A percentile compares a stretch with the other conserved stretches of the same genome.
These are phyloP conservation scores for Ecliptopera silaceata DNA, from an alignment of 2,888 invertebrate genomes.

Conservation along the genomic window DNA sequence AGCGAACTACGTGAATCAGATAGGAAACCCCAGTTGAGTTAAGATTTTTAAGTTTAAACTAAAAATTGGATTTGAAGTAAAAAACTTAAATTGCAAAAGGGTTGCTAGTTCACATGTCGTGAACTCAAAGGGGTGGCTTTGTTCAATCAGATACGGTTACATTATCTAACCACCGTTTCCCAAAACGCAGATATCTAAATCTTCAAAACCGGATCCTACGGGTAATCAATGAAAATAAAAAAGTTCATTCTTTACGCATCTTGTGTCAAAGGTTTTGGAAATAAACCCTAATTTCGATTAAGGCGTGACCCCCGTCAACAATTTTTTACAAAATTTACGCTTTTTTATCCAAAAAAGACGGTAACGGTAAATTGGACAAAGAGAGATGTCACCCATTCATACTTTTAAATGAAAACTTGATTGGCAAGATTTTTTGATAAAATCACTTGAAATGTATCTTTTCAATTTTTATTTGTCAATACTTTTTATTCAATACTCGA, in stretches of 20 bases:
- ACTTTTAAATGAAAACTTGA: conserved; percentile 79
- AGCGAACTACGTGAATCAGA: too few species aligned
- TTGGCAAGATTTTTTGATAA: conserved; percentile 73
- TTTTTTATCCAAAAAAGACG: conserved; percentile 66
- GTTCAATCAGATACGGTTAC: conserved; percentile 58
- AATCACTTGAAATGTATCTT: conserved; percentile 71
- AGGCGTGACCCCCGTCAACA: conserved; percentile 81
- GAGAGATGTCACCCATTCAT: conserved; percentile 68
- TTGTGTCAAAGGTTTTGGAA: conserved; percentile 73
- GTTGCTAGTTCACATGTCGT: conserved; percentile 64
- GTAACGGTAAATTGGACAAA: conserved; percentile 73
- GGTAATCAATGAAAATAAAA: conserved; percentile 68
- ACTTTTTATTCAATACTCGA: conserved; percentile 56
- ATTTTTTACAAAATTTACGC: conserved; percentile 71
- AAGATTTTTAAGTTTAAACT: too few species aligned
- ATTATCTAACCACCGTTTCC: conserved; percentile 74
- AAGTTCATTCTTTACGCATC: conserved; percentile 59
- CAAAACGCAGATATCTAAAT: conserved; percentile 71
- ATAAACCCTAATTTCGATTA: conserved; percentile 78
- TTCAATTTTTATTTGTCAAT: conserved; percentile 53
- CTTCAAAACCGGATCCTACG: conserved; percentile 58
- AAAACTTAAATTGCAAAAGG: conserved; percentile 37
- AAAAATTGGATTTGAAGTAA: not conserved
- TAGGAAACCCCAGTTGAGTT: too few species aligned
- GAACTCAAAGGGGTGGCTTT: conserved; percentile 68